Conservation (phyloP, 2,888 invertebrate genomes). For the Microdon myrmicae region DNA sequence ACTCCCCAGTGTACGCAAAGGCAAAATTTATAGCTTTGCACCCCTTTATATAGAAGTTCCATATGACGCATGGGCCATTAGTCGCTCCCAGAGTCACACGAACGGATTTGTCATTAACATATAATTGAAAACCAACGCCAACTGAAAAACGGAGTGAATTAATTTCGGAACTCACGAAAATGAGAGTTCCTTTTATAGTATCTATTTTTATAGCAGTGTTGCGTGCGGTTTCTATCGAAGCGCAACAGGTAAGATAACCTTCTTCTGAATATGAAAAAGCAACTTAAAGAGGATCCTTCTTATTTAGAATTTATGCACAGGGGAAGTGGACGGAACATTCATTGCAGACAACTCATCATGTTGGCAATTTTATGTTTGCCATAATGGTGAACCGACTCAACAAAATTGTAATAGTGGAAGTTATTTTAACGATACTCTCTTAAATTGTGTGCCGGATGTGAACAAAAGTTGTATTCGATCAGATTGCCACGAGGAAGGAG, state of each 20-base stretch:
- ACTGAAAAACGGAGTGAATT: conserved; percentile 13
- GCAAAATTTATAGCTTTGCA: neutral
- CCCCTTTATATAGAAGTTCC: conserved; percentile 38
- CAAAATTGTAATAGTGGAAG: conserved; percentile 54
- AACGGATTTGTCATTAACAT: conserved; percentile 20
- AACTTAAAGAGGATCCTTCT: too few relatives aligned
- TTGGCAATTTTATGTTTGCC: conserved; percentile 55
- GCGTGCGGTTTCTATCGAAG: conserved; percentile 17
- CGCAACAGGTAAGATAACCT: conserved; percentile 19
- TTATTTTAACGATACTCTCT: conserved; percentile 51
- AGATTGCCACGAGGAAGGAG: conserved; percentile 42
- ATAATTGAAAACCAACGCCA: conserved; percentile 13
- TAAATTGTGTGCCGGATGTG: conserved; percentile 5
- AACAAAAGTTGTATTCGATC: conserved; percentile 15
- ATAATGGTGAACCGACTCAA: conserved; percentile 23
- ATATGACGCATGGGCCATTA: conserved; percentile 10
- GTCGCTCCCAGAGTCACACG: conserved; percentile 26
- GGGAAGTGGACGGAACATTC: conserved; percentile 32
- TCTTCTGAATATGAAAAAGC: too few relatives aligned
- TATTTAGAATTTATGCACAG: conserved; percentile 55
- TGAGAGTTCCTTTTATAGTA: conserved; percentile 41
- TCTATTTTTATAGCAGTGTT: conserved; percentile 33
- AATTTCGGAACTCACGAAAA: conserved; percentile 25
- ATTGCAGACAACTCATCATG: conserved; percentile 51
- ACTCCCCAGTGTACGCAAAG: conserved; percentile 16